Evolutionary conservation across 1,140 invertebrate genomes (phyloP), one percentile per base, ranked within the genome.

Genomic region (Ylistrum balloti): DNA sequence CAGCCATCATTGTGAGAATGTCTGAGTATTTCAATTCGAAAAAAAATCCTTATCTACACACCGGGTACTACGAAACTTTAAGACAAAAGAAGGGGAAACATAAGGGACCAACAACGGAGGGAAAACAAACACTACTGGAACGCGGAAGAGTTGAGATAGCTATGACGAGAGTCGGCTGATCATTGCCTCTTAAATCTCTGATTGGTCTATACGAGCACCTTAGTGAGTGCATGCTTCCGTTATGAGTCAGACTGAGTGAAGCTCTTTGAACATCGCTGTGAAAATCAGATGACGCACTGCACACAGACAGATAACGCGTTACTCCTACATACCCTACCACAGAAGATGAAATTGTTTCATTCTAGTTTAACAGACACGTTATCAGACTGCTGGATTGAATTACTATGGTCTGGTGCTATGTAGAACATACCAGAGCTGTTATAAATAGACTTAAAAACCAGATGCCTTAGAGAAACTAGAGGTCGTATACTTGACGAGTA

Each of bases 1-100:
- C 92, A 92, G 90, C 90, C 90, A 90, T 90, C 33, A 20, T 89
- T 74, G 56, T 74, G n/a, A 74, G 56, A 74, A 74, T 74, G 56
- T 74, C 56, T n/a, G 28, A 74, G 86, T 87, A 87, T 87, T 87
- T 87, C 33, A 35, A 87, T 87, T 35, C 35, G 56, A 74, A 74
- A 74, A 74, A 5, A 28, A 3, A 28, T 74, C 56, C 56, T 74
- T 28, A 74, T 17, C 28, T 17, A 74, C 22, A 45, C 41, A 9
- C 17, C n/a, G n/a, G n/a, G 22, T 22, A 74, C n/a, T 74, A 74
- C 9, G n/a, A 3, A 28, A 74, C 56, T 74, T 74, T 28, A 74
- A n/a, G 56, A 74, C 17, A 74, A 74, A 22, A 74, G 56, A 11
- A 74, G n/a, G n/a, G 56, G n/a, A 3, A 74, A 74, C 56, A 74